A percentile compares a stretch with the other conserved stretches of the same genome.
phyloP scores from a whole-genome alignment of 92 coral and sea anemone genomes.

The Epizoanthus ramosus region DNA sequence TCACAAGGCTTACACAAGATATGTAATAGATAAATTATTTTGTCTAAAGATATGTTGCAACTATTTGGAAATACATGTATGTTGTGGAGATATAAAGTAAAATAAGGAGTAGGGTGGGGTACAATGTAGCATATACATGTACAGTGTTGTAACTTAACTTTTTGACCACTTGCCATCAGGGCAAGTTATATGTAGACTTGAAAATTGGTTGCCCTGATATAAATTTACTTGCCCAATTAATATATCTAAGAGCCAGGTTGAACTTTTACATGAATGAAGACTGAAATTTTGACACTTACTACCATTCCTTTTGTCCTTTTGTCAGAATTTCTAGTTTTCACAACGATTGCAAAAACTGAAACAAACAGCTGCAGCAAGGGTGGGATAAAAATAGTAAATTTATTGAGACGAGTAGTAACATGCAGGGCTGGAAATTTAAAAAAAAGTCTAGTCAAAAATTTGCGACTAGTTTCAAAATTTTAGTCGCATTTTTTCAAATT shows the following conservation, averaged over 20 bases:
- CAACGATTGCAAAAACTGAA: constrained; percentile 5
- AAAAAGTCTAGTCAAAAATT: constrained; percentile 14
- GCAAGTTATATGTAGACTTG: neutral
- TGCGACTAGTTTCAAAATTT: constrained; percentile 20
- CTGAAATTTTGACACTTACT: neutral
- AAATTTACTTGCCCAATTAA: neutral
- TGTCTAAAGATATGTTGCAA: too few relatives aligned
- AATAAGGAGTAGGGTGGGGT: too few relatives aligned
- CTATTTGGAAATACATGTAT: too few relatives aligned
- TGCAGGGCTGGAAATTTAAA: constrained; percentile 25
- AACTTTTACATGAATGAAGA: neutral
- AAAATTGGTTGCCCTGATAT: constrained; percentile 1
- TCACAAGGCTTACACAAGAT: too few relatives aligned
- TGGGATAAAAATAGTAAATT: neutral
- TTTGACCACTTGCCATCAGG: constrained; percentile 9
- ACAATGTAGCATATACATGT: too few relatives aligned
- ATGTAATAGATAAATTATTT: too few relatives aligned
- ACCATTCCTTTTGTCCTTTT: too few relatives aligned
- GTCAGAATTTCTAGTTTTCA: neutral
- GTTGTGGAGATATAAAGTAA: too few relatives aligned
- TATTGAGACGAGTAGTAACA: constrained; percentile 25
- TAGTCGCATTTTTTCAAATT: neutral
- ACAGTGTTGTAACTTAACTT: constrained; percentile 12
- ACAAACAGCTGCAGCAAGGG: constrained; percentile 14
- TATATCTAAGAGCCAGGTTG: too few relatives aligned